These are phyloP conservation scores for Melanerpes aurifrons DNA, from an alignment of 2,113 vertebrate genomes.

Conservation along the genomic window DNA sequence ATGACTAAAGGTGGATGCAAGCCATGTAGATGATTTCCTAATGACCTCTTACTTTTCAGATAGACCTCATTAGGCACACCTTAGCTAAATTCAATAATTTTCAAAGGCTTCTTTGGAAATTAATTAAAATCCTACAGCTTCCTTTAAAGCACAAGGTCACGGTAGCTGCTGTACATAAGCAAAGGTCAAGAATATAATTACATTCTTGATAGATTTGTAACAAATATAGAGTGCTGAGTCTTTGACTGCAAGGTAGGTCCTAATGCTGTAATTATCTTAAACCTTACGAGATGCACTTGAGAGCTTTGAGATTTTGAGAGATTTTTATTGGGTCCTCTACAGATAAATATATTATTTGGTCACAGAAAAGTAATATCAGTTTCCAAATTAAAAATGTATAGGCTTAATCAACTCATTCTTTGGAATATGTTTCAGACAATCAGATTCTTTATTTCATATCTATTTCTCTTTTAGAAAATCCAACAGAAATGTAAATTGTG, in stretches of 20 bases:
- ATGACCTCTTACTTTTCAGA: background rate
- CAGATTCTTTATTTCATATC: background rate
- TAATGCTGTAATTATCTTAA: background rate
- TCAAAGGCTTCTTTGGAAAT: background rate
- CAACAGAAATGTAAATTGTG: background rate
- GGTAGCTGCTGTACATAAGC: background rate
- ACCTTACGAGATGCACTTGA: background rate
- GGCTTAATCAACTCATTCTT: slow-evolving; percentile 24
- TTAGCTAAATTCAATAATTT: background rate
- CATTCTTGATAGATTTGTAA: background rate
- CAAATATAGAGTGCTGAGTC: background rate
- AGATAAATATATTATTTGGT: background rate
- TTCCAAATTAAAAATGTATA: slow-evolving; percentile 23
- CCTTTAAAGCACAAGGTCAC: background rate
- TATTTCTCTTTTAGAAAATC: slow-evolving; percentile 1
- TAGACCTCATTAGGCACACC: background rate
- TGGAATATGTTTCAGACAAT: background rate
- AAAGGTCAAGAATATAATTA: background rate
- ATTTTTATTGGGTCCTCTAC: slow-evolving; percentile 4
- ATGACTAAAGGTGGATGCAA: background rate
- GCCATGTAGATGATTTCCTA: background rate
- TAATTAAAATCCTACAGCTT: background rate
- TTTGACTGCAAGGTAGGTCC: background rate
- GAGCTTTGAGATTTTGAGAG: slow-evolving; percentile 11
- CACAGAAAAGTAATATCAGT: slow-evolving; percentile 18